Evolutionary conservation across 2,888 invertebrate species (phyloP).

Genomic region (Calliphora vomitoria): DNA sequence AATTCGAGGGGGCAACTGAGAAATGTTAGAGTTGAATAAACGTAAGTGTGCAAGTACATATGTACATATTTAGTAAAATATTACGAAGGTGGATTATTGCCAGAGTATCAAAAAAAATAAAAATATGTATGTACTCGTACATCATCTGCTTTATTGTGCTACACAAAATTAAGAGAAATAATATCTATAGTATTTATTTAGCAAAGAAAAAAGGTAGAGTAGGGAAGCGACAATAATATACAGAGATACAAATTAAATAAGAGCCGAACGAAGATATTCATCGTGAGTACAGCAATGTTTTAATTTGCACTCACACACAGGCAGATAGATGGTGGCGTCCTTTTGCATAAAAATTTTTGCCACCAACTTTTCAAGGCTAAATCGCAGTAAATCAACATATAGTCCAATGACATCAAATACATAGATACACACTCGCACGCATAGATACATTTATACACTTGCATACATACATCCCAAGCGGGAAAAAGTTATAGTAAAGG

Average conservation of each 20-base stretch:
- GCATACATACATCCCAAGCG: slow-evolving; percentile 28
- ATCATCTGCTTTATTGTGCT: slow-evolving; percentile 45
- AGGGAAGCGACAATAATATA: not conserved
- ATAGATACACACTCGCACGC: slow-evolving; percentile 35
- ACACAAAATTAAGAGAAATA: slow-evolving; percentile 3
- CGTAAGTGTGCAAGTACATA: not conserved
- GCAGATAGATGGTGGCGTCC: slow-evolving; percentile 75
- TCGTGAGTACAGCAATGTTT: slow-evolving; percentile 20
- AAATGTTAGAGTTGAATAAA: slow-evolving; percentile 16
- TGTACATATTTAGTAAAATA: not conserved
- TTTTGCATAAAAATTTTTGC: slow-evolving; percentile 75
- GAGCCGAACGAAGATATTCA: slow-evolving; percentile 1
- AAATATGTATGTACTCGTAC: no score
- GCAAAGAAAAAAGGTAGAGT: not conserved
- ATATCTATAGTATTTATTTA: not conserved
- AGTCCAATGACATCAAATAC: slow-evolving; percentile 80
- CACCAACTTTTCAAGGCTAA: slow-evolving; percentile 81
- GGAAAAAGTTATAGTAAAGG: not conserved
- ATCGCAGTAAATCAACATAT: slow-evolving; percentile 77
- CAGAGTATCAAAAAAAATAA: not conserved
- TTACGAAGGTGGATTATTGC: slow-evolving; percentile 52
- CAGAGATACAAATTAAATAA: slow-evolving; percentile 28
- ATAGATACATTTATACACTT: slow-evolving; percentile 13
- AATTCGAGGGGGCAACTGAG: not conserved
- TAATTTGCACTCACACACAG: not conserved